A percentile compares a stretch with the other conserved stretches of the same genome.
phyloP scores from a whole-genome alignment of 2,888 invertebrate species.

The Prenolepis imparis region DNA sequence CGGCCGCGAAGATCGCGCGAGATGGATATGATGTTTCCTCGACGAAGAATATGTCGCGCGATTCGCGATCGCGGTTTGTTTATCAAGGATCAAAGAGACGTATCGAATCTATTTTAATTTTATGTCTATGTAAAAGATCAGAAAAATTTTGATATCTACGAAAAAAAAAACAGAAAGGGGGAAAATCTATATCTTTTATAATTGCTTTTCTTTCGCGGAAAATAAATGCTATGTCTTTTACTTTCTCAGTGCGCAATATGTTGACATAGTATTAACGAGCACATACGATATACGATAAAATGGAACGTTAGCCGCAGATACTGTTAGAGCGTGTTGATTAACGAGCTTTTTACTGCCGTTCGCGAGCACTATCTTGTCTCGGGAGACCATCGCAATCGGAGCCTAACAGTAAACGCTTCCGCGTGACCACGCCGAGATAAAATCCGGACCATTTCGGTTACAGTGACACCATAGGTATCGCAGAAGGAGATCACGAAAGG shows the following conservation, averaged over 20 bases:
- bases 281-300: slow-evolving; percentile 31
- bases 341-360: slow-evolving; percentile 55
- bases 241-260: neutral
- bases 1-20: slow-evolving; percentile 27
- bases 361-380: slow-evolving; percentile 46
- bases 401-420: slow-evolving; percentile 53
- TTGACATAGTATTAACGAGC: slow-evolving; percentile 22
- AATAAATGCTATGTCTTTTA: neutral
- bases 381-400: slow-evolving; percentile 40
- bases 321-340: slow-evolving; percentile 49
- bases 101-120: slow-evolving; percentile 19
- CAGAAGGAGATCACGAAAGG: slow-evolving; percentile 37
- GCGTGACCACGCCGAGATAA: slow-evolving; percentile 48
- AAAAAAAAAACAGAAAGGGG: neutral
- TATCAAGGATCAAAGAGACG: neutral
- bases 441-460: slow-evolving; percentile 49
- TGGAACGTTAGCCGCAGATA: slow-evolving; percentile 7
- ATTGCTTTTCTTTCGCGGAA: neutral
- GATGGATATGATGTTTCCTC: neutral
- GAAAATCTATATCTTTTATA: neutral
- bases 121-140: neutral
- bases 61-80: neutral
- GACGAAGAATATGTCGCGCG: neutral
- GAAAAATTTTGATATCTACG: no score
- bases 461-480: slow-evolving; percentile 30